Conservation (phyloP, 2,797 vertebrate genomes). For the Gadopsis bispinosus region DNA sequence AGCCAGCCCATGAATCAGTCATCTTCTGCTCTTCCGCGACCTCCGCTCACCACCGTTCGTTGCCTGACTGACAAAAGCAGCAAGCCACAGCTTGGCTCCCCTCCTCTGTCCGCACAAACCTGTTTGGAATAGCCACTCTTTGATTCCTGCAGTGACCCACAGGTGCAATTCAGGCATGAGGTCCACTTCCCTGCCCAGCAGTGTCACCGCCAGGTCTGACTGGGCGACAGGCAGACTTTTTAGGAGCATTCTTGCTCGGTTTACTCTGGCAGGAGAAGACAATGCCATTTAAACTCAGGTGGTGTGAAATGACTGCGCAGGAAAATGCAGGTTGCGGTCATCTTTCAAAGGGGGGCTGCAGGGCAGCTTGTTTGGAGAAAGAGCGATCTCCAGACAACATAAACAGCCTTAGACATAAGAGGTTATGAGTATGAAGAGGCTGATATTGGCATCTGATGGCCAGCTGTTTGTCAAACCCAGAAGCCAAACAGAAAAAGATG, state of each 20-base stretch:
- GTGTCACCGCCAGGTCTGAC: constrained; percentile 36
- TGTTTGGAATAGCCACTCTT: constrained; percentile 55
- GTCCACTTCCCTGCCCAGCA: constrained; percentile 25
- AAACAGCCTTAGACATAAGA: constrained; percentile 17
- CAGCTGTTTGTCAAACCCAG: background rate
- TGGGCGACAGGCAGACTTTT: background rate
- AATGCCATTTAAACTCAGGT: constrained; percentile 24
- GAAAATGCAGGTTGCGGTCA: constrained; percentile 6
- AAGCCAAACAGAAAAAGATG: background rate
- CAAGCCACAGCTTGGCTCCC: constrained; percentile 30
- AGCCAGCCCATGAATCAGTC: constrained; percentile 72
- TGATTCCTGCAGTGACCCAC: constrained; percentile 51
- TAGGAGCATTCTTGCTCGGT: background rate
- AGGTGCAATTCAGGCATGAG: constrained; percentile 14
- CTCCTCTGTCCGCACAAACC: constrained; percentile 30
- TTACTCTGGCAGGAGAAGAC: constrained; percentile 22
- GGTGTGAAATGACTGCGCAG: constrained; percentile 17
- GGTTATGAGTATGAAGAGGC: background rate
- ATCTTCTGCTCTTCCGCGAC: constrained; percentile 66
- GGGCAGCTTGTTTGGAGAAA: background rate
- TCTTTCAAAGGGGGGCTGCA: constrained; percentile 6
- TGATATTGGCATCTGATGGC: background rate
- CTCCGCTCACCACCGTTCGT: constrained; percentile 57
- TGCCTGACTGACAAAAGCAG: constrained; percentile 73
- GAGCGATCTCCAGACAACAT: background rate